These are phyloP conservation scores for Eristalinus sepulchralis DNA, from an alignment of 2,888 invertebrate genomes.

Conservation along the genomic window DNA sequence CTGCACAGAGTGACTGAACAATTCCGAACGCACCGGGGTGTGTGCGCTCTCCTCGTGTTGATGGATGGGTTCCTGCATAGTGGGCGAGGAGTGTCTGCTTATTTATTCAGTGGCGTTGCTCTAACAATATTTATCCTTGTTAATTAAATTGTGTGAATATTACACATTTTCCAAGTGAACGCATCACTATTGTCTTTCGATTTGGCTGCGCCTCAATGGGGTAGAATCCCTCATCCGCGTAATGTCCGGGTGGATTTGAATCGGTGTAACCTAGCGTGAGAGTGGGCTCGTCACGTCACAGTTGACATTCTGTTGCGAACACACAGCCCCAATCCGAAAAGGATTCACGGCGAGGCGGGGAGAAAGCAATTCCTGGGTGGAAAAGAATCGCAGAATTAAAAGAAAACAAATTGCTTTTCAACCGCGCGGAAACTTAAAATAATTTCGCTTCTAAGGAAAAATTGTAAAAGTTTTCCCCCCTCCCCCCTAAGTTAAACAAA, in stretches of 20 bases:
- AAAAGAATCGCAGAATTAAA: conserved; percentile 37
- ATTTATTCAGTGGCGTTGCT: conserved; percentile 72
- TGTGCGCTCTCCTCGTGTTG: conserved; percentile 15
- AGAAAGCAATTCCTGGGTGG: background rate
- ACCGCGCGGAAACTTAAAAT: conserved; percentile 41
- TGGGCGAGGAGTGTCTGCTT: conserved; percentile 15
- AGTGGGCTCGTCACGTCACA: background rate
- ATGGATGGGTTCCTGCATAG: background rate
- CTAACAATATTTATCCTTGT: conserved; percentile 80
- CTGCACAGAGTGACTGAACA: conserved; percentile 39
- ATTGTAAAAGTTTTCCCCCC: conserved; percentile 46
- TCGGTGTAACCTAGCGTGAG: background rate
- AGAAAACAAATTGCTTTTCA: conserved; percentile 31
- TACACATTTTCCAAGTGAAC: conserved; percentile 79
- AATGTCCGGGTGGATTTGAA: background rate
- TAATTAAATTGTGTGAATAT: conserved; percentile 81
- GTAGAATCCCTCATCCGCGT: background rate
- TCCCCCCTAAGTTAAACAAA: conserved; percentile 40
- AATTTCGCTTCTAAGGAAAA: conserved; percentile 39
- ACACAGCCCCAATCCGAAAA: background rate
- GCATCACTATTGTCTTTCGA: conserved; percentile 78
- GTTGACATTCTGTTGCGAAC: background rate
- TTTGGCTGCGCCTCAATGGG: conserved; percentile 72
- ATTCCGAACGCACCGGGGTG: conserved; percentile 57
- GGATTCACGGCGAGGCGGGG: background rate